These are phyloP conservation scores for Tetragonula clypearis DNA, from an alignment of 1,140 invertebrate species.

Conservation along the genomic window DNA sequence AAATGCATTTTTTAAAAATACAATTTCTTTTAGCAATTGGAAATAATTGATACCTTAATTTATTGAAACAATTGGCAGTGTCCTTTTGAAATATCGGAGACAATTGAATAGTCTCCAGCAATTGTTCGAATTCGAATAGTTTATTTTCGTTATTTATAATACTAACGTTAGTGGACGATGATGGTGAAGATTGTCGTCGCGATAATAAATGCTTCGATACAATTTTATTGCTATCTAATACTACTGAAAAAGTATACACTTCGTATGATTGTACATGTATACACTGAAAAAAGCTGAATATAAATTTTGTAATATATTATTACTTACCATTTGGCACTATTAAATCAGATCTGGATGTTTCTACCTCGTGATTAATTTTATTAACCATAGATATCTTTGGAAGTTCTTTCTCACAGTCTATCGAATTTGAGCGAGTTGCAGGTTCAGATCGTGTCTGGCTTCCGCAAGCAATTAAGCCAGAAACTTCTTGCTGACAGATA, in stretches of 20 bases:
- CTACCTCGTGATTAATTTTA: constrained; percentile 65
- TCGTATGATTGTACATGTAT: background rate
- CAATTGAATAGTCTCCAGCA: constrained; percentile 70
- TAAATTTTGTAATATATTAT: background rate
- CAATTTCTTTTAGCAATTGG: background rate
- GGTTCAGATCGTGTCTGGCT: constrained; percentile 73
- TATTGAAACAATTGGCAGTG: constrained; percentile 54
- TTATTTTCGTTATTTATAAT: constrained; percentile 69
- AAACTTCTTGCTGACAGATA: constrained; percentile 64
- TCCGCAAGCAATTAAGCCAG: constrained; percentile 54
- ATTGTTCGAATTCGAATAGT: constrained; percentile 71
- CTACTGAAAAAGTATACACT: constrained; percentile 59
- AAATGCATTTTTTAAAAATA: background rate
- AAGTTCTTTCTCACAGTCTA: constrained; percentile 75
- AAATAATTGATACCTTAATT: constrained; percentile 66
- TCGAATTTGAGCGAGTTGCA: constrained; percentile 74
- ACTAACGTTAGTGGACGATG: constrained; percentile 66
- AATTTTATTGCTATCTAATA: constrained; percentile 69
- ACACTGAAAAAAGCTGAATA: constrained; percentile 3
- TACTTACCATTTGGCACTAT: constrained; percentile 72
- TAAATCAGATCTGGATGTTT: constrained; percentile 67
- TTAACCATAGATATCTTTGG: constrained; percentile 66
- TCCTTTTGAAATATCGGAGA: constrained; percentile 68
- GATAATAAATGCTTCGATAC: constrained; percentile 69
- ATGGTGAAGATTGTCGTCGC: constrained; percentile 70